A percentile compares a stretch with the other conserved stretches of the same genome.
These are phyloP conservation scores for Pipra filicauda DNA, from an alignment of 2,113 vertebrate genomes.

Conservation along the genomic window DNA sequence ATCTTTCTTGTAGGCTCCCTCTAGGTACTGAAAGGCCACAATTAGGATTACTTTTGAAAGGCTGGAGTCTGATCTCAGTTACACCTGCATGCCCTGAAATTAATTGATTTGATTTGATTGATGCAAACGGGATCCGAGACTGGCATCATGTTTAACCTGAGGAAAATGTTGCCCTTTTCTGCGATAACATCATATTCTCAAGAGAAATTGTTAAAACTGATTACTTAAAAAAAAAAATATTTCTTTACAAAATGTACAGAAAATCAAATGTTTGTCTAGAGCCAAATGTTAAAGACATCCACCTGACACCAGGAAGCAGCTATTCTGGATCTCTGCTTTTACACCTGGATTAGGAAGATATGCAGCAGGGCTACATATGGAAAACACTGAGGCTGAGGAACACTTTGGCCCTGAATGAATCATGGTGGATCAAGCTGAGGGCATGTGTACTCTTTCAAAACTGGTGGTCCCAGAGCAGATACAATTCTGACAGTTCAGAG, in stretches of 20 bases:
- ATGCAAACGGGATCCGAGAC: not conserved
- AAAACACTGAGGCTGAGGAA: not conserved
- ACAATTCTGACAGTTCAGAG: not conserved
- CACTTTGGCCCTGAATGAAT: not conserved
- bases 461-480: not conserved
- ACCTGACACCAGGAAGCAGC: not conserved
- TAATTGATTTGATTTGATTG: not conserved
- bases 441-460: not conserved
- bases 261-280: not conserved
- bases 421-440: not conserved
- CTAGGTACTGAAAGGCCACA: not conserved
- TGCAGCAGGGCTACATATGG: not conserved
- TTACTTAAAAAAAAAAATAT: not conserved
- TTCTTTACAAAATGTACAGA: not conserved
- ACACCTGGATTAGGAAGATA: not conserved
- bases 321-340: not conserved
- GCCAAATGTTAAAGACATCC: not conserved
- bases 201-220: not conserved
- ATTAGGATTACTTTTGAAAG: not conserved
- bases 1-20: not conserved
- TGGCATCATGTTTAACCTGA: not conserved
- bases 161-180: not conserved
- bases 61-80: not conserved
- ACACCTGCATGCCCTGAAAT: not conserved
- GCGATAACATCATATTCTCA: not conserved